Evolutionary conservation across 2,113 vertebrate species (phyloP).

Genomic region (Mohoua ochrocephala): DNA sequence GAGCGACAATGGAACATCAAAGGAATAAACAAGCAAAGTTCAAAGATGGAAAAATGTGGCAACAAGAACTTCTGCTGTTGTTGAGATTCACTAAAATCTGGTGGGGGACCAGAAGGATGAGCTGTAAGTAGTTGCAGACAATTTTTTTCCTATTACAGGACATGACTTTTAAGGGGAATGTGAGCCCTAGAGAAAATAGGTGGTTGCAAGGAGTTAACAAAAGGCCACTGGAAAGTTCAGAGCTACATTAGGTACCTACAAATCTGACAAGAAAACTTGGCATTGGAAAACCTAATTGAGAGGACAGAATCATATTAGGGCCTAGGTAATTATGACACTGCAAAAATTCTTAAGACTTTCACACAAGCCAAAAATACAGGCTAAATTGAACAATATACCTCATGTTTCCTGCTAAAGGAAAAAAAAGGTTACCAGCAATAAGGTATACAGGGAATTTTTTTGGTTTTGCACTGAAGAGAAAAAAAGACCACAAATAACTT

Average conservation of each 20-base stretch:
- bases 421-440: background rate
- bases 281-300: background rate
- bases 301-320: background rate
- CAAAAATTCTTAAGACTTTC: background rate
- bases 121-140: background rate
- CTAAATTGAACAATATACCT: background rate
- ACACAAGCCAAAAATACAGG: background rate
- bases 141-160: background rate
- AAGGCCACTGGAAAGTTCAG: background rate
- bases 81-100: background rate
- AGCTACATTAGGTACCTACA: background rate
- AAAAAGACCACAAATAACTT: background rate
- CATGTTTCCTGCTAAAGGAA: background rate
- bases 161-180: background rate
- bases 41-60: background rate
- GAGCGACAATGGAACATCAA: background rate
- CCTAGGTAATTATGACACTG: background rate
- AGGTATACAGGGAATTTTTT: background rate
- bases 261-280: background rate
- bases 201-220: background rate
- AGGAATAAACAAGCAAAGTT: background rate
- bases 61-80: background rate
- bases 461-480: background rate
- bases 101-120: background rate
- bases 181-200: background rate